These are phyloP conservation scores for Epizoanthus stellaris DNA, from an alignment of 92 coral and sea anemone genomes.

Conservation along the genomic window DNA sequence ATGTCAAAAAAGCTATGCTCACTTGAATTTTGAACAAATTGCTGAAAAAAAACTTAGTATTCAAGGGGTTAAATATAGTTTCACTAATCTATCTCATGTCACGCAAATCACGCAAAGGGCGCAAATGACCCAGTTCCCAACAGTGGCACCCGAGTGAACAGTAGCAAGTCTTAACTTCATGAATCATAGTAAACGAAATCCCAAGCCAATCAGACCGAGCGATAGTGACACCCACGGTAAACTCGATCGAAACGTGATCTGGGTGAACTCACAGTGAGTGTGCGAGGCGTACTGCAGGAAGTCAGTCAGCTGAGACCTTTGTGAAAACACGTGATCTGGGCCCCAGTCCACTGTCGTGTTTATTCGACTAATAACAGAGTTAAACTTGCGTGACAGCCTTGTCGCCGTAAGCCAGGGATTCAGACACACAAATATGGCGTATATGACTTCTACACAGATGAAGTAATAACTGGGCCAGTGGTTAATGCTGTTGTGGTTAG, in stretches of 20 bases:
- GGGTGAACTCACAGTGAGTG: slow-evolving; percentile 57
- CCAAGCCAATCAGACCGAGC: slow-evolving; percentile 22
- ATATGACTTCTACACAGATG: slow-evolving; percentile 36
- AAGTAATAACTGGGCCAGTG: slow-evolving; percentile 40
- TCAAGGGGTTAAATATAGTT: too few species aligned
- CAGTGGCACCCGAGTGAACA: too few species aligned
- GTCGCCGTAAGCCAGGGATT: slow-evolving; percentile 60
- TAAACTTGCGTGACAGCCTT: slow-evolving; percentile 43
- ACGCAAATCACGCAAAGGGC: too few species aligned
- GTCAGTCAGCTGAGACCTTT: slow-evolving; percentile 53
- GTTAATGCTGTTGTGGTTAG: slow-evolving; percentile 3
- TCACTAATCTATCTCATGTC: too few species aligned
- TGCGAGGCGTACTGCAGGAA: slow-evolving; percentile 58
- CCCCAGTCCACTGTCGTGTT: slow-evolving; percentile 56
- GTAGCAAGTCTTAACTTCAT: neutral
- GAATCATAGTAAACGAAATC: slow-evolving; percentile 14
- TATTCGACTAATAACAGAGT: slow-evolving; percentile 37
- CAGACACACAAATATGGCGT: slow-evolving; percentile 44
- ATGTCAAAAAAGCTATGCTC: too few species aligned
- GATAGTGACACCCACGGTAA: slow-evolving; percentile 48
- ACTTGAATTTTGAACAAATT: too few species aligned
- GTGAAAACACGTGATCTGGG: slow-evolving; percentile 49
- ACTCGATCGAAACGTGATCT: slow-evolving; percentile 53
- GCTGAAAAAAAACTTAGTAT: too few species aligned
- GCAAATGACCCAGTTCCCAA: too few species aligned